Evolutionary conservation across 2,797 vertebrate genomes (phyloP).

Genomic region (Telmatherina bonti): DNA sequence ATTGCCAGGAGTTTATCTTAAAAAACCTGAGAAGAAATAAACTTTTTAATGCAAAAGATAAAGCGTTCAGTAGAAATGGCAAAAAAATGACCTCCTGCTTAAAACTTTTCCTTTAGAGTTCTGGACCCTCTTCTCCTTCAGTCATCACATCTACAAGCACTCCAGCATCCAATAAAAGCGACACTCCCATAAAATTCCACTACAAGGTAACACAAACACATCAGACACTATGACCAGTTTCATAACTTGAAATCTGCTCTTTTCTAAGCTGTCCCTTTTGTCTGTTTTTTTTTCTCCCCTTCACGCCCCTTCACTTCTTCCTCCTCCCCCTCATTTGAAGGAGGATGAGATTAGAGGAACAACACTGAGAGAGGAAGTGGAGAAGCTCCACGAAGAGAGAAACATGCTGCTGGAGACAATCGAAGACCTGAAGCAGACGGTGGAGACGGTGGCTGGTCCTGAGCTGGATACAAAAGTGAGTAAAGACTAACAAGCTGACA

Average conservation of each 20-base stretch:
- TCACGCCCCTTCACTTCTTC: conserved; percentile 22
- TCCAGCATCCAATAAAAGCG: conserved; percentile 87
- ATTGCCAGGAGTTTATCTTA: background rate
- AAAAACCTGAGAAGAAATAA: background rate
- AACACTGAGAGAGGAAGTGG: conserved; percentile 76
- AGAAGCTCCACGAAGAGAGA: conserved; percentile 83
- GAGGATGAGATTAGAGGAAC: conserved; percentile 77
- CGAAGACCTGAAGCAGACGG: conserved; percentile 82
- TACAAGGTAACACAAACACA: conserved; percentile 85
- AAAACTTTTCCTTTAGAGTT: conserved; percentile 72
- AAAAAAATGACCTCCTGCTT: background rate
- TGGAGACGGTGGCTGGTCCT: conserved; percentile 70
- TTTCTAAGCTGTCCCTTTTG: background rate
- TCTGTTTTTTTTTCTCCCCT: background rate
- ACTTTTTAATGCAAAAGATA: background rate
- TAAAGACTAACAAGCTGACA: background rate
- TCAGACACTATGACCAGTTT: background rate
- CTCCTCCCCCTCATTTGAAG: conserved; percentile 64
- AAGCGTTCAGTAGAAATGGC: background rate
- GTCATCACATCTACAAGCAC: conserved; percentile 84
- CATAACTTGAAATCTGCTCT: background rate
- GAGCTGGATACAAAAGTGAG: conserved; percentile 69
- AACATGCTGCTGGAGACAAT: conserved; percentile 83
- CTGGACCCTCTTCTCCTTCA: conserved; percentile 87
- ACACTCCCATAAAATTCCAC: conserved; percentile 84